Percentiles rank a stretch among this genome's conserved stretches.
phyloP scores from a whole-genome alignment of 53 echinoderm and acorn worm species.

The Mesocentrotus franciscanus region DNA sequence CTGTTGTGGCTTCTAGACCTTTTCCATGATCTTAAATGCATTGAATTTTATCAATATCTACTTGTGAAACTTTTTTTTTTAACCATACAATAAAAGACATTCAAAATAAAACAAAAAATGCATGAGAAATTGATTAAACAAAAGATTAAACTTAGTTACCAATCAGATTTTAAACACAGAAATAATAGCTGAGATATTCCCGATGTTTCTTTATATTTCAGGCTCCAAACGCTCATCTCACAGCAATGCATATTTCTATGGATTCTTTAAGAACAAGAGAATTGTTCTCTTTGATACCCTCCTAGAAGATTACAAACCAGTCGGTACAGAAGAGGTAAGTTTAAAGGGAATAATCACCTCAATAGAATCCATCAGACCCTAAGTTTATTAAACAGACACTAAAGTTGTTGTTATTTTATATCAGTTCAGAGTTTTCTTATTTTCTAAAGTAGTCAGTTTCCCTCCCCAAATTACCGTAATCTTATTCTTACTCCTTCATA shows the following conservation, averaged over 20 bases:
- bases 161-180: neutral
- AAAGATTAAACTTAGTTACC: neutral
- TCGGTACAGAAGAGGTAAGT: slow-evolving; percentile 37
- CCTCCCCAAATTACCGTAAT: neutral
- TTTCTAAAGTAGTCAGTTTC: no score
- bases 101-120: no score
- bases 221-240: slow-evolving; percentile 99
- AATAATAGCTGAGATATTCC: neutral
- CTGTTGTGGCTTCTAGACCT: no score
- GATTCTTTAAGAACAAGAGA: slow-evolving; percentile 98
- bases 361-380: no score
- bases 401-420: neutral
- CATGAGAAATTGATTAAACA: no score
- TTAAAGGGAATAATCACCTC: neutral
- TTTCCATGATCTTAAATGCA: no score
- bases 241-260: slow-evolving; percentile 99
- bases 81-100: no score
- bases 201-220: slow-evolving; percentile 2
- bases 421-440: no score
- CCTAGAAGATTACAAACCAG: slow-evolving; percentile 94
- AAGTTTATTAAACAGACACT: no score
- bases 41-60: no score
- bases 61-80: no score
- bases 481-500: neutral
- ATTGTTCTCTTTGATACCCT: slow-evolving; percentile 98